phyloP scores from a whole-genome alignment of 1,140 invertebrate genomes.

The Drosophila funebris region DNA sequence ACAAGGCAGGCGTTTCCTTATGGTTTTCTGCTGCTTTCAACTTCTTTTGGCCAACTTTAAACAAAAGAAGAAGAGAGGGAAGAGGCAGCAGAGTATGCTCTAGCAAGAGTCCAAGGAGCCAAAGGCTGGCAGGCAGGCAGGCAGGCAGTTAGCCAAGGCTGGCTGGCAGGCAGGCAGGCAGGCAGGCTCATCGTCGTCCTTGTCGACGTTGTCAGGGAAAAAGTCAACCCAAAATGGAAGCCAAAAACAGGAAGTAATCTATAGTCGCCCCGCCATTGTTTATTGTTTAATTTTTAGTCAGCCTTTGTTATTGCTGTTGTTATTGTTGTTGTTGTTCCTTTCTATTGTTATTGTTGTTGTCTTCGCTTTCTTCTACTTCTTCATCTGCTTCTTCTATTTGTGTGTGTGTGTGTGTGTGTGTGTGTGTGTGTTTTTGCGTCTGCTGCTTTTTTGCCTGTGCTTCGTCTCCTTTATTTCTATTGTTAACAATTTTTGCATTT shows the following conservation, averaged over 20 bases:
- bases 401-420: slow-evolving; percentile 43
- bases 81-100: not conserved
- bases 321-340: slow-evolving; percentile 39
- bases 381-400: slow-evolving; percentile 7
- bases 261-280: slow-evolving; percentile 81
- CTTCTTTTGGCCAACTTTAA: not conserved
- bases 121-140: too few relatives aligned
- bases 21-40: slow-evolving; percentile 3
- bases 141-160: too few relatives aligned
- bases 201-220: slow-evolving; percentile 6
- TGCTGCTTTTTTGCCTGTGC: slow-evolving; percentile 36
- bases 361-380: slow-evolving; percentile 45
- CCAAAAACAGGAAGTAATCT: slow-evolving; percentile 81
- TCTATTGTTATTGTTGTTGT: slow-evolving; percentile 31
- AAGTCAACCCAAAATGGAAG: slow-evolving; percentile 59
- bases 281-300: slow-evolving; percentile 82
- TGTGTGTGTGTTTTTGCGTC: slow-evolving; percentile 35
- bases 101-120: too few relatives aligned
- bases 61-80: not conserved
- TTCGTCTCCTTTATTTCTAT: slow-evolving; percentile 65
- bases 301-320: slow-evolving; percentile 62
- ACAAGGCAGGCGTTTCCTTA: slow-evolving; percentile 20
- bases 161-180: too few relatives aligned
- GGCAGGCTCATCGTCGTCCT: not conserved
- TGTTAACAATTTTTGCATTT: slow-evolving; percentile 82